Evolutionary conservation across 2,113 vertebrate genomes (phyloP), one percentile per base, ranked within the genome.

Genomic region (Chiloscyllium plagiosum): DNA sequence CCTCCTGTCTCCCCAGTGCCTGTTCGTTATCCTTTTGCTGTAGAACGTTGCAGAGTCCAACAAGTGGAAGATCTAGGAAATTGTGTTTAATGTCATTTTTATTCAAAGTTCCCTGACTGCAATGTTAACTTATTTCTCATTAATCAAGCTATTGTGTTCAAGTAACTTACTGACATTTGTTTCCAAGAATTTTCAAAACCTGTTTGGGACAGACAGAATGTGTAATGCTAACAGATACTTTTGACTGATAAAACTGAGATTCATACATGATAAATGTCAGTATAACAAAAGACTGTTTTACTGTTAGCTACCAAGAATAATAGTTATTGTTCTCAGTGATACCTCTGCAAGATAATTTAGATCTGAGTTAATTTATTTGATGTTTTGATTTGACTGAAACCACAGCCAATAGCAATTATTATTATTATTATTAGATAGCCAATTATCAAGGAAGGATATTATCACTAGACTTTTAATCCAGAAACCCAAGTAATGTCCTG

Each of bases 231-330:
- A 98, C 97, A 97, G 97, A 97, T 97, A 97, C 96, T 98, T 97
- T 97, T 96, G 96, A 97, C 96, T 98, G 97, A 98, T 98, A 97
- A 98, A 98, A 98, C 98, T 98, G 97, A 97, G 98, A 97, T 97
- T 98, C 98, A 99, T 99, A 98, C 99, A 99, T 98, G 98, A 98
- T 98, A 98, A 98, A 98, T 98, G 98, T 98, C 98, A 97, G 97
- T 97, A 96, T 97, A 97, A 97, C 97, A 97, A 97, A 96, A 96
- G 97, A 97, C 97, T 97, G 97, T 97, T 98, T 98, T 98, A 98
- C 98, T 98, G 98, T 99, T 98, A 98, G 96, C 98, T 97, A 97
- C 97, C 97, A 97, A 98, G 98, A 98, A 97, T 97, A 98, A 98
- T 97, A 98, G 98, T 98, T 98, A 98, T 98, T 98, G 98, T 98